phyloP scores from a whole-genome alignment of 2,888 invertebrate genomes.

The Griposia aprilina region DNA sequence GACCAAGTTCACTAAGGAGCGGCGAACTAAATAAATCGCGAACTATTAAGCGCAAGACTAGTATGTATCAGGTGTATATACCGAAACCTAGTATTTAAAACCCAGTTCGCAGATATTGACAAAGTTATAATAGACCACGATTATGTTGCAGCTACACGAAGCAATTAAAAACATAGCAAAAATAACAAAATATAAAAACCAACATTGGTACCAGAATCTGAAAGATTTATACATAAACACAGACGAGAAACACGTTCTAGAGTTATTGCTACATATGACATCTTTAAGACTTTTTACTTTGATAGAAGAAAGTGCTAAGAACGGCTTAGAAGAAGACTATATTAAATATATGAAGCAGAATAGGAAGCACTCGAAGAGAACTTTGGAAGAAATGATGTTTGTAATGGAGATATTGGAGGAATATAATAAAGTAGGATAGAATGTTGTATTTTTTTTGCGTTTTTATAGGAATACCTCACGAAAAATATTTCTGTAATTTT shows the following conservation, averaged over 20 bases:
- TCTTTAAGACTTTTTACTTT: constrained; percentile 72
- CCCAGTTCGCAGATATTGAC: not conserved
- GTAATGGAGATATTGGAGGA: constrained; percentile 73
- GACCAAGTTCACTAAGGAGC: too few relatives aligned
- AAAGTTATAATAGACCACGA: too few relatives aligned
- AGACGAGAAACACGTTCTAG: constrained; percentile 67
- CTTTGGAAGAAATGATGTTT: constrained; percentile 73
- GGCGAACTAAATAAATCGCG: too few relatives aligned
- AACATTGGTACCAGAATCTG: constrained; percentile 78
- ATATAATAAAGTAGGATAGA: constrained; percentile 61
- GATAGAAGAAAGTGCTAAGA: constrained; percentile 74
- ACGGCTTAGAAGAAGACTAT: constrained; percentile 72
- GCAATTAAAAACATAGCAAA: constrained; percentile 77
- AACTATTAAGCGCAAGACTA: too few relatives aligned
- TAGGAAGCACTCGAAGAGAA: constrained; percentile 65
- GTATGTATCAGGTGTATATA: not conserved
- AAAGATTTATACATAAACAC: constrained; percentile 75
- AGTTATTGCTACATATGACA: constrained; percentile 77
- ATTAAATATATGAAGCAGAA: constrained; percentile 70
- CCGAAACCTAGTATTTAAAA: not conserved
- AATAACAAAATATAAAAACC: constrained; percentile 75
- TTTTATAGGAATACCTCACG: not conserved
- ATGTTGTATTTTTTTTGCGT: not conserved
- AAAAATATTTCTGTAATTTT: not conserved
- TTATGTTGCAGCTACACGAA: constrained; percentile 79